These are phyloP conservation scores for Nematolebias whitei DNA, from an alignment of 2,113 vertebrate species.

Conservation along the genomic window DNA sequence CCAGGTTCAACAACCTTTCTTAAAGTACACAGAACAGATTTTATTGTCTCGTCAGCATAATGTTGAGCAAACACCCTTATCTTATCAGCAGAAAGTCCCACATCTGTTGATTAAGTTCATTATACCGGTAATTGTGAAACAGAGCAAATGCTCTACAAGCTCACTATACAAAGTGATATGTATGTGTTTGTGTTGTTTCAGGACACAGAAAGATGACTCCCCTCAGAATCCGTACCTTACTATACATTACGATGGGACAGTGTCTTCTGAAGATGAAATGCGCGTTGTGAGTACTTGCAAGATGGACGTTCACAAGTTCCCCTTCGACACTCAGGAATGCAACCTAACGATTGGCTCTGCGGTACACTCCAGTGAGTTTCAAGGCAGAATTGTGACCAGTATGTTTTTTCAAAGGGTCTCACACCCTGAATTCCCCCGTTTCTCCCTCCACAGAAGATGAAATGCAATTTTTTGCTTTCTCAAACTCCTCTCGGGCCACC, in stretches of 20 bases:
- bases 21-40: not conserved
- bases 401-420: not conserved
- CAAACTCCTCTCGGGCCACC: conserved; percentile 67
- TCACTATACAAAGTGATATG: not conserved
- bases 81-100: not conserved
- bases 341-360: conserved; percentile 62
- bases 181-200: conserved; percentile 28
- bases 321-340: conserved; percentile 74
- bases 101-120: not conserved
- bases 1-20: not conserved
- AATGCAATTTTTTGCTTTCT: conserved; percentile 42
- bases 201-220: conserved; percentile 60
- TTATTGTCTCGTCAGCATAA: not conserved
- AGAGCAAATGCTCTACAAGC: not conserved
- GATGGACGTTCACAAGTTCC: conserved; percentile 76
- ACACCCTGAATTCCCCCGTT: not conserved
- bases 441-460: conserved; percentile 44
- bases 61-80: conserved; percentile 8
- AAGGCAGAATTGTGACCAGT: not conserved
- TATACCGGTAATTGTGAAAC: not conserved
- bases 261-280: conserved; percentile 48
- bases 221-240: conserved; percentile 42
- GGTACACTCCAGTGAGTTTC: conserved; percentile 45
- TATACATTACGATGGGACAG: conserved; percentile 25
- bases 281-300: conserved; percentile 68